Base-by-base conservation (phyloP, 2,888 invertebrate species). In the Agrypnus murinus region DNA sequence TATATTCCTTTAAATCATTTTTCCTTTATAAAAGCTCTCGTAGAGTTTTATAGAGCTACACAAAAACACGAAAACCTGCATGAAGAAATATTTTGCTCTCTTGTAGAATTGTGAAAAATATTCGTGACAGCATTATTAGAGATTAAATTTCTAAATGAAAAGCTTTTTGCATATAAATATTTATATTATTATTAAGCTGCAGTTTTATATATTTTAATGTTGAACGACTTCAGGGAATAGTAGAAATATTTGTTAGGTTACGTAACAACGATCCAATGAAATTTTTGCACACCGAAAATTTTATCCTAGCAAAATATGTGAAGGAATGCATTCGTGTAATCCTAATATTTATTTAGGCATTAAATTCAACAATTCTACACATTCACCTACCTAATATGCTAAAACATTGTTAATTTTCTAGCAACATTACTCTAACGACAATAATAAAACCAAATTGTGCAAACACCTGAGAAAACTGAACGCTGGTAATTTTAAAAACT, bases 391-490 rank as follows among this genome's bases (percentile, higher is more conserved):
- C 40, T 25, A 15, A 15, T 43, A 43, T 43, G 43, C 15, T 15
- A 43, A 25, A 25, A 43, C 43, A 43, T 43, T 43, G 43, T 43
- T 43, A 43, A 43, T 43, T 43, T 43, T 15, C 15, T 0, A 43
- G 14, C 43, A 14, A 43, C 12, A 43, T 15, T 43, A 14, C 14
- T 15, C 14, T 14, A 15, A 15, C 8, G 15, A 38, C n/a, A 10
- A 38, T 38, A 38, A 25, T 25, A 5, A 25, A 25, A 25, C 25
- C 5, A 25, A 25, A 5, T 25, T 25, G 25, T 25, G 25, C 5
- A 5, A 5, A 25, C 25, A 25, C 25, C 25, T 25, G 25, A 25
- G 25, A 25, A 25, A 25, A 25, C 25, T 25, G 25, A 25, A 25
- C 5, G 25, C 5, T 5, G 5, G 25, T 25, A 25, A 25, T 25